phyloP scores from a whole-genome alignment of 2,113 vertebrate genomes.

The Campylomormyrus tamandua region DNA sequence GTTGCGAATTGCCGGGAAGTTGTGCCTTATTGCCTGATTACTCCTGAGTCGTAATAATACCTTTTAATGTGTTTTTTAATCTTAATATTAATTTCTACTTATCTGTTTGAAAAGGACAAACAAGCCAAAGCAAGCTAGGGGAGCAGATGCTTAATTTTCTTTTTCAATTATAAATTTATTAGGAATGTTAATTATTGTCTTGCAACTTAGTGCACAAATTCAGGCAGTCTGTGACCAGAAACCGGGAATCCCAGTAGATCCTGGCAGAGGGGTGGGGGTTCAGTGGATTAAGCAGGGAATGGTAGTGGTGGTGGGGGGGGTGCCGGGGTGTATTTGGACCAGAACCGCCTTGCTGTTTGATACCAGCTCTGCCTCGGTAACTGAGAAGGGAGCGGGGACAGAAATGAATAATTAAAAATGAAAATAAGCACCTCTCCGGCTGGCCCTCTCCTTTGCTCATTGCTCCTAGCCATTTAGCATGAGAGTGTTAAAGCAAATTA shows the following conservation, averaged over 20 bases:
- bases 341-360: not conserved
- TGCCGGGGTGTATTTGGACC: not conserved
- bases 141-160: not conserved
- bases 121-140: not conserved
- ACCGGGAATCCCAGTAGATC: not conserved
- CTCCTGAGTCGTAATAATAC: not conserved
- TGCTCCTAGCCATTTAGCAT: constrained; percentile 7
- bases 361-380: not conserved
- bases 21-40: not conserved
- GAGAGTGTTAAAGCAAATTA: constrained; percentile 18
- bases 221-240: not conserved
- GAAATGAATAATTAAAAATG: constrained; percentile 15
- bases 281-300: not conserved
- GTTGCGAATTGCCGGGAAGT: not conserved
- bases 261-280: not conserved
- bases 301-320: not conserved
- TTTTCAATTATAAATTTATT: not conserved
- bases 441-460: not conserved
- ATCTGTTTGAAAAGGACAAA: not conserved
- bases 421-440: not conserved
- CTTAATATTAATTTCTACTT: not conserved
- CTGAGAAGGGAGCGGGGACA: not conserved
- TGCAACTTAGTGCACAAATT: not conserved
- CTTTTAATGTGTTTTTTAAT: not conserved
- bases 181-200: not conserved